phyloP scores from a whole-genome alignment of 2,113 vertebrate genomes.

The Gymnobelideus leadbeateri region DNA sequence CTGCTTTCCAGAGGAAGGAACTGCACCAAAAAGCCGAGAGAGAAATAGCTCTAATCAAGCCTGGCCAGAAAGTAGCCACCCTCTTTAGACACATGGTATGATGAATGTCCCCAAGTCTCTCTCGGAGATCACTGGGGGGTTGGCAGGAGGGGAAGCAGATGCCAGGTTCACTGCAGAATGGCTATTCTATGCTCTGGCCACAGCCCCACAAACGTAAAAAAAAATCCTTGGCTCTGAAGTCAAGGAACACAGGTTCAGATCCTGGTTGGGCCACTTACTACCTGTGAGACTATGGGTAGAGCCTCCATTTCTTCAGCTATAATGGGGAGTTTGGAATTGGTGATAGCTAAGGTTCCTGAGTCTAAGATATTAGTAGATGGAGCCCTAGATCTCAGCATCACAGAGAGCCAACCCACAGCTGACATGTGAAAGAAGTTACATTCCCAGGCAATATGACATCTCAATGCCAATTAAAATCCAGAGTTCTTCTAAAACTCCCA shows the following conservation, averaged over 20 bases:
- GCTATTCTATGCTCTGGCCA: neutral
- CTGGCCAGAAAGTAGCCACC: conserved; percentile 61
- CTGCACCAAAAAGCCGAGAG: conserved; percentile 46
- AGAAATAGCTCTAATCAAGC: conserved; percentile 55
- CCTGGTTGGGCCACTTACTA: no score
- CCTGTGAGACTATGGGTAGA: neutral
- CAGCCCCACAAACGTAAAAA: neutral
- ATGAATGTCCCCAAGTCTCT: neutral
- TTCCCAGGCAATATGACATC: neutral
- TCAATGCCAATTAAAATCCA: neutral
- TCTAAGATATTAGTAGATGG: neutral
- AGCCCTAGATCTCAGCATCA: neutral
- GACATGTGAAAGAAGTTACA: neutral
- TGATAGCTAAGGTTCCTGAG: neutral
- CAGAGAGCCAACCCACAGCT: neutral
- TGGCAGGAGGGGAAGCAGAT: neutral
- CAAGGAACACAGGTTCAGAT: neutral
- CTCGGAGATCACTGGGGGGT: neutral
- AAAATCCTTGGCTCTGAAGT: neutral
- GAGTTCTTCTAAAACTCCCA: neutral
- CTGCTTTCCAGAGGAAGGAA: conserved; percentile 4
- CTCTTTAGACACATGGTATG: neutral
- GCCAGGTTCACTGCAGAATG: neutral
- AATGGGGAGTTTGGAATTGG: neutral
- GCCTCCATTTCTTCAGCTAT: neutral